These are phyloP conservation scores for Norana najaformis DNA, from an alignment of 2,888 invertebrate species.

Conservation along the genomic window DNA sequence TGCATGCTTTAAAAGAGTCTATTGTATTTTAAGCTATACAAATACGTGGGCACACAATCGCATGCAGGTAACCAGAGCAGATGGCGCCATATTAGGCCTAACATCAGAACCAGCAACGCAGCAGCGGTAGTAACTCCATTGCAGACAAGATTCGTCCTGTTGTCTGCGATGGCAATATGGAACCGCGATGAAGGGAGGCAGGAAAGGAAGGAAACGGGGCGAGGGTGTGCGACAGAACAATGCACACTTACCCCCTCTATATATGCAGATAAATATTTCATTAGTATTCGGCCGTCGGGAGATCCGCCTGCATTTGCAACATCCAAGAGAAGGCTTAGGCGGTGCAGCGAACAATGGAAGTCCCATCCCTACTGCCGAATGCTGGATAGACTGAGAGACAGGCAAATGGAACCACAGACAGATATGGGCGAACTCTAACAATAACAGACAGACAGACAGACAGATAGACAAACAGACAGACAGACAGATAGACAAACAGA, in stretches of 20 bases:
- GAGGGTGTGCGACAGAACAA: not conserved
- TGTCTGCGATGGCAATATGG: not conserved
- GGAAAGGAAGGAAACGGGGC: not conserved
- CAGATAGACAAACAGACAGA: not conserved
- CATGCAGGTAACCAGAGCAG: no score
- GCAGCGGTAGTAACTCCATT: no score
- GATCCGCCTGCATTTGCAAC: not conserved
- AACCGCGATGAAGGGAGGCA: not conserved
- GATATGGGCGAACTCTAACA: not conserved
- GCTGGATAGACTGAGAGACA: not conserved
- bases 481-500: not conserved
- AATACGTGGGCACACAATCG: no score
- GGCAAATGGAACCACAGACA: not conserved
- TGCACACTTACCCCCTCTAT: not conserved
- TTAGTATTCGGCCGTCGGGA: not conserved
- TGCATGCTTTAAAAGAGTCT: no score
- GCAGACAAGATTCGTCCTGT: not conserved
- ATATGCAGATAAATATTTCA: constrained; percentile 23
- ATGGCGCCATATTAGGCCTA: no score
- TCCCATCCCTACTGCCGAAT: not conserved
- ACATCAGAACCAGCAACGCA: no score
- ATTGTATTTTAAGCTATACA: no score
- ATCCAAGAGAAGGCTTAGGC: not conserved
- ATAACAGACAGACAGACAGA: no score
- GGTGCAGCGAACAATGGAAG: not conserved